These are phyloP conservation scores for Agonopterix heracliana DNA, from an alignment of 2,888 invertebrate genomes.

Conservation along the genomic window DNA sequence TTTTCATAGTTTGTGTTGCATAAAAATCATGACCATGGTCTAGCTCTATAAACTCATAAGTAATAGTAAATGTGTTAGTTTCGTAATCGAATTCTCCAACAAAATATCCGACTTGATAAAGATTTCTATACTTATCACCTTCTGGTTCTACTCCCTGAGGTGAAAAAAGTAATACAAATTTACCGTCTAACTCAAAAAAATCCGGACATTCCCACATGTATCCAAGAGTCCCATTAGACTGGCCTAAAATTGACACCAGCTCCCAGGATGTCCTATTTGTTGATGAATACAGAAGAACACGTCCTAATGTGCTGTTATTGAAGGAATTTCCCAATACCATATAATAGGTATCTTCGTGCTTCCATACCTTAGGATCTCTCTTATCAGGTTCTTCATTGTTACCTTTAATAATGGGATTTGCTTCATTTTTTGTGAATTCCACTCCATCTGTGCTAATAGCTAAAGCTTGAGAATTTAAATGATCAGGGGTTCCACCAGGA, in stretches of 20 bases:
- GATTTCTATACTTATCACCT: slow-evolving; percentile 48
- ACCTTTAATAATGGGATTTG: slow-evolving; percentile 49
- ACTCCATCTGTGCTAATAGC: slow-evolving; percentile 51
- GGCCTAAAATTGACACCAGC: slow-evolving; percentile 33
- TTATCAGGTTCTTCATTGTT: slow-evolving; percentile 49
- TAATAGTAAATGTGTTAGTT: slow-evolving; percentile 32
- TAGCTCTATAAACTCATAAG: slow-evolving; percentile 40
- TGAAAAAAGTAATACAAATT: slow-evolving; percentile 54
- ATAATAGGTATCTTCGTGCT: slow-evolving; percentile 45
- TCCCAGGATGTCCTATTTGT: slow-evolving; percentile 44
- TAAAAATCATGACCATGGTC: slow-evolving; percentile 64
- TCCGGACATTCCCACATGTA: slow-evolving; percentile 31
- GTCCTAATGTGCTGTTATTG: slow-evolving; percentile 38
- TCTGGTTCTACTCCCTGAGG: slow-evolving; percentile 52
- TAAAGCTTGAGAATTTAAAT: slow-evolving; percentile 45
- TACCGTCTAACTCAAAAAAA: slow-evolving; percentile 49
- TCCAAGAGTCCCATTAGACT: slow-evolving; percentile 49
- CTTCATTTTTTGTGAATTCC: slow-evolving; percentile 37
- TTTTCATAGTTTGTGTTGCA: slow-evolving; percentile 54
- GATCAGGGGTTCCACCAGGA: slow-evolving; percentile 33
- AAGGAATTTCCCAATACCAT: slow-evolving; percentile 62
- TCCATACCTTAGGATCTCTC: slow-evolving; percentile 70
- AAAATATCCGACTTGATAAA: slow-evolving; percentile 59
- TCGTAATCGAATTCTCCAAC: slow-evolving; percentile 53
- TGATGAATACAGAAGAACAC: slow-evolving; percentile 49